phyloP scores from a whole-genome alignment of 2,113 vertebrate species.

The Cavia aperea region DNA sequence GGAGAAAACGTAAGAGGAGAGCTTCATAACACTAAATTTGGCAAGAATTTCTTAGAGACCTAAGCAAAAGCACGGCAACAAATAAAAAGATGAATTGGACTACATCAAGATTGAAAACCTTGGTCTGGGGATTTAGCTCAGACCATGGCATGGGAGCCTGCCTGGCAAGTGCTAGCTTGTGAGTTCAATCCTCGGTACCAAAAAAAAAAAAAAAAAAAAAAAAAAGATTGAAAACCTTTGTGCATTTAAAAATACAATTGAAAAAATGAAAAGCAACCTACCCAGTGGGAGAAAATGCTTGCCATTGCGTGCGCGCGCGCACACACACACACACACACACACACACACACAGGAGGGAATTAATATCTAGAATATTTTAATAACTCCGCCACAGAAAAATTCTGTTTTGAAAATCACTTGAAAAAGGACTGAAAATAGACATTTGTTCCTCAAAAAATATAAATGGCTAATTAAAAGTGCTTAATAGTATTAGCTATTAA shows the following conservation, averaged over 20 bases:
- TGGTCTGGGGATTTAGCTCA: too few relatives aligned
- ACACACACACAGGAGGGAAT: not conserved
- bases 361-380: not conserved
- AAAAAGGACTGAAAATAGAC: not conserved
- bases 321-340: not conserved
- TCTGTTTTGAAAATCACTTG: not conserved
- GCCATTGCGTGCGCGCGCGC: too few relatives aligned
- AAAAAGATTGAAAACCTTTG: not conserved
- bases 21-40: not conserved
- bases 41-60: not conserved
- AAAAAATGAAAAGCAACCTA: not conserved
- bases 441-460: not conserved
- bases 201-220: too few relatives aligned
- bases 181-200: too few relatives aligned
- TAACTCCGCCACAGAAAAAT: not conserved
- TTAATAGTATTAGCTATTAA: not conserved
- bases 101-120: conserved; percentile 6
- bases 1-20: not conserved
- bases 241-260: not conserved
- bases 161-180: too few relatives aligned
- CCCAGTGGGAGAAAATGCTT: not conserved
- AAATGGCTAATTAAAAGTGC: not conserved
- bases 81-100: not conserved
- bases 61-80: conserved; percentile 25
- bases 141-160: too few relatives aligned